Percentiles rank a stretch among this genome's conserved stretches.
Conservation (phyloP, 2,888 invertebrate genomes). For the Stenolophus ochropezus region DNA sequence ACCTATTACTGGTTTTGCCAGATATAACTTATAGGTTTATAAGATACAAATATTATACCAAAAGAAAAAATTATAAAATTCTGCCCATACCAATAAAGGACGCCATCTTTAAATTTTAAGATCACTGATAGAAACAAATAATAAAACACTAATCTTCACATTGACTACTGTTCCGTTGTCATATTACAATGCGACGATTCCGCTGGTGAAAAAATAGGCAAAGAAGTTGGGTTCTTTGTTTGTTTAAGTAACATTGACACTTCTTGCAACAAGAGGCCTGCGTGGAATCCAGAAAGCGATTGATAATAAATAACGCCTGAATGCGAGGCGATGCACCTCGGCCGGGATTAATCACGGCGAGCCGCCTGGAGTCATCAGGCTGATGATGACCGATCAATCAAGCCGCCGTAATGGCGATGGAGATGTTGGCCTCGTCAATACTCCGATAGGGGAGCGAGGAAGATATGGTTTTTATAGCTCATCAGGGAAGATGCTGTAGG, state of each 20-base stretch:
- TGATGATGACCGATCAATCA: constrained; percentile 57
- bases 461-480: no score
- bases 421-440: background rate
- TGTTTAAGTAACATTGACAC: constrained; percentile 51
- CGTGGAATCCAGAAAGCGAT: constrained; percentile 28
- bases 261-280: constrained; percentile 38
- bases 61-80: no score
- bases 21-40: no score
- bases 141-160: no score
- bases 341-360: constrained; percentile 21
- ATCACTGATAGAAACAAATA: no score
- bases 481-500: no score
- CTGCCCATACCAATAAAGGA: no score
- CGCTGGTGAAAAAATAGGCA: constrained; percentile 47
- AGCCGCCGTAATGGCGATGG: constrained; percentile 35
- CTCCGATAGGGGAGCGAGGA: background rate
- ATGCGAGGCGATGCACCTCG: constrained; percentile 31
- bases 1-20: no score
- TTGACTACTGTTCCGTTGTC: no score
- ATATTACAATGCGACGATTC: background rate
- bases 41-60: no score
- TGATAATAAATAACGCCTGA: constrained; percentile 36
- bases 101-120: no score
- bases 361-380: constrained; percentile 54
- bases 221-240: constrained; percentile 45